Conservation (phyloP, 2,113 vertebrate species). For the Otolemur garnettii region DNA sequence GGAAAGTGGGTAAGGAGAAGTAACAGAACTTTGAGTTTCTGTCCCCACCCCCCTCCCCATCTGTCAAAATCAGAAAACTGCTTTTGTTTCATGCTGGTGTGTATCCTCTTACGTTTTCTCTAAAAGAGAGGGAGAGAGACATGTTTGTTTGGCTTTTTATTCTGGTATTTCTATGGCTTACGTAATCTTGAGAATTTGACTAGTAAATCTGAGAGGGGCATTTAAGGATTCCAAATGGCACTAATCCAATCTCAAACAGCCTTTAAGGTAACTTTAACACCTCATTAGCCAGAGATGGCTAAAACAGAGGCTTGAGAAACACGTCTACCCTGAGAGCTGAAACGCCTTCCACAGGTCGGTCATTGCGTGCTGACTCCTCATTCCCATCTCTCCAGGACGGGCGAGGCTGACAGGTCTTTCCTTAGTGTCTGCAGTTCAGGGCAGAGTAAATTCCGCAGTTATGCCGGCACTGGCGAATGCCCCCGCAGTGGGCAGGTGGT, state of each 20-base stretch:
- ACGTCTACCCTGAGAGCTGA: slow-evolving; percentile 66
- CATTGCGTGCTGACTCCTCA: slow-evolving; percentile 31
- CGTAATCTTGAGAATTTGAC: slow-evolving; percentile 78
- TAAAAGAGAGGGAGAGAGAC: not conserved
- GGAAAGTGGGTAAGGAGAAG: not conserved
- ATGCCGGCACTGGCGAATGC: not conserved
- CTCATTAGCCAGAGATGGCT: slow-evolving; percentile 65
- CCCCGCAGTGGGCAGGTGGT: slow-evolving; percentile 41
- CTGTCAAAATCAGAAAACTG: not conserved
- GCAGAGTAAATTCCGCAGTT: slow-evolving; percentile 52
- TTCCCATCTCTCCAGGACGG: slow-evolving; percentile 65
- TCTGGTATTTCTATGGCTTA: slow-evolving; percentile 71
- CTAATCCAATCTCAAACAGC: slow-evolving; percentile 67
- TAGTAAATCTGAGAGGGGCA: slow-evolving; percentile 72
- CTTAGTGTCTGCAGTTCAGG: slow-evolving; percentile 68
- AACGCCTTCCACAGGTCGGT: slow-evolving; percentile 54
- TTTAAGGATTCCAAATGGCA: slow-evolving; percentile 75
- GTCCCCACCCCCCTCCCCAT: not conserved
- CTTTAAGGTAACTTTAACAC: slow-evolving; percentile 79
- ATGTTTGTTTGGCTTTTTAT: slow-evolving; percentile 51
- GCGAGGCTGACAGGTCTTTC: slow-evolving; percentile 58
- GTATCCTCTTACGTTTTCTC: not conserved
- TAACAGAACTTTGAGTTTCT: not conserved
- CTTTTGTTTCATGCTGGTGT: not conserved
- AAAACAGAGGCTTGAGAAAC: slow-evolving; percentile 57